These are phyloP conservation scores for Amphipoea oculea DNA, from an alignment of 2,888 invertebrate genomes.

Conservation along the genomic window DNA sequence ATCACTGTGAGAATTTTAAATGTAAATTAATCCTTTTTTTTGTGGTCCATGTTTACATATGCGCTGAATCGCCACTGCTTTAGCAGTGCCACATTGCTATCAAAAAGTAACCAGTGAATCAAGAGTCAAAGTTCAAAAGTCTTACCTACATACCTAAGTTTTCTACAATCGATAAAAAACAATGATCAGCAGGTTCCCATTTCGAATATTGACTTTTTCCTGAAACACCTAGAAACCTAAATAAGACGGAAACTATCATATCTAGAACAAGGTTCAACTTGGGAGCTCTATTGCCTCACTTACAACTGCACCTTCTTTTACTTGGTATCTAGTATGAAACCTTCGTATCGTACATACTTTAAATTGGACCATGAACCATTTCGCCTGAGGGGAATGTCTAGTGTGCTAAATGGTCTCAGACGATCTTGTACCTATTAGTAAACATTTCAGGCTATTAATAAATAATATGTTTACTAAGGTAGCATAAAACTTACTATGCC, in stretches of 20 bases:
- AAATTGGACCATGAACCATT: conserved; percentile 37
- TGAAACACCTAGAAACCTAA: conserved; percentile 46
- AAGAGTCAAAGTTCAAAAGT: background rate
- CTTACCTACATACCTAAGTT: background rate
- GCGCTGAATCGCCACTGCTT: background rate
- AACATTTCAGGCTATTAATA: conserved; percentile 48
- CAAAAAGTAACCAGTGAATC: background rate
- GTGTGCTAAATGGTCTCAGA: conserved; percentile 13
- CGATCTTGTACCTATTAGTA: conserved; percentile 47
- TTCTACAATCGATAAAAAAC: conserved; percentile 15
- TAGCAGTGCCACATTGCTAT: background rate
- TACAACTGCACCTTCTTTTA: conserved; percentile 40
- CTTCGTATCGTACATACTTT: conserved; percentile 20
- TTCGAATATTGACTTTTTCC: conserved; percentile 38
- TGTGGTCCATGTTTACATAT: background rate
- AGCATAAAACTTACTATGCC: conserved; percentile 3
- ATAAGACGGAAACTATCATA: conserved; percentile 45
- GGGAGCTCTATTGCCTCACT: conserved; percentile 17
- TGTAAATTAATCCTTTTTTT: background rate
- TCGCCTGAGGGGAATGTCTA: conserved; percentile 46
- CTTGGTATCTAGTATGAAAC: background rate
- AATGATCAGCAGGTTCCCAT: conserved; percentile 21
- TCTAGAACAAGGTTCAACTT: conserved; percentile 33
- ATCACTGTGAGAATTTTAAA: background rate
- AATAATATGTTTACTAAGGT: conserved; percentile 33